Conservation (phyloP, 2,888 invertebrate species). For the Orthosia cruda region DNA sequence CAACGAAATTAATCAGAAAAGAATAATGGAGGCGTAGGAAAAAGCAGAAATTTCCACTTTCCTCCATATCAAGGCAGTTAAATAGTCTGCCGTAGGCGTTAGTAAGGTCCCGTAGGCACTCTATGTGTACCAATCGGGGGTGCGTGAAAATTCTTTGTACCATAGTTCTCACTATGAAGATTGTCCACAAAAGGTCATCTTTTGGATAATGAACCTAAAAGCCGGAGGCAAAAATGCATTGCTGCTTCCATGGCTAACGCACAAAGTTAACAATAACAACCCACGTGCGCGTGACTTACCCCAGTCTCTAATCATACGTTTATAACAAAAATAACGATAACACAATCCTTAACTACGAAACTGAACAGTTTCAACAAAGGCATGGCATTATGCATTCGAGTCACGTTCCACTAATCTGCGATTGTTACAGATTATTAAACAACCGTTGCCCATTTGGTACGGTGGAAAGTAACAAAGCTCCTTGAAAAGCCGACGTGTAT, state of each 20-base stretch:
- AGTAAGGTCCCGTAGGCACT: no score
- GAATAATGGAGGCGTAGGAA: no score
- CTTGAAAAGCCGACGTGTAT: slow-evolving; percentile 73
- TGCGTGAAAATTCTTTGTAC: no score
- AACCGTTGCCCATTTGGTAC: slow-evolving; percentile 75
- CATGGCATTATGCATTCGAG: slow-evolving; percentile 72
- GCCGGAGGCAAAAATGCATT: not conserved
- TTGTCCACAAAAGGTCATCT: no score
- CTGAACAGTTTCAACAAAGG: slow-evolving; percentile 69
- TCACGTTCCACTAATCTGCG: slow-evolving; percentile 80
- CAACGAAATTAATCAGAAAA: no score
- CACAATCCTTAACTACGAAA: slow-evolving; percentile 67
- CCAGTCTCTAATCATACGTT: slow-evolving; percentile 72
- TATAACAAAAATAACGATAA: slow-evolving; percentile 76
- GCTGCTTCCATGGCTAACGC: not conserved
- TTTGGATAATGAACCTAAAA: not conserved
- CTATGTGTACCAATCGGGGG: no score
- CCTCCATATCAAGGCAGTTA: no score
- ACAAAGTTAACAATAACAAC: not conserved
- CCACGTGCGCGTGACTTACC: slow-evolving; percentile 60
- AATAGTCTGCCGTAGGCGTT: no score
- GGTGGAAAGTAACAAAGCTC: slow-evolving; percentile 72
- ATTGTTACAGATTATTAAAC: slow-evolving; percentile 81
- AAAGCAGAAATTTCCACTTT: no score
- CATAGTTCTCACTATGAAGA: no score